Percentiles rank a stretch among this genome's conserved stretches.
These are phyloP conservation scores for Cisticola juncidis DNA, from an alignment of 2,113 vertebrate genomes.

Conservation along the genomic window DNA sequence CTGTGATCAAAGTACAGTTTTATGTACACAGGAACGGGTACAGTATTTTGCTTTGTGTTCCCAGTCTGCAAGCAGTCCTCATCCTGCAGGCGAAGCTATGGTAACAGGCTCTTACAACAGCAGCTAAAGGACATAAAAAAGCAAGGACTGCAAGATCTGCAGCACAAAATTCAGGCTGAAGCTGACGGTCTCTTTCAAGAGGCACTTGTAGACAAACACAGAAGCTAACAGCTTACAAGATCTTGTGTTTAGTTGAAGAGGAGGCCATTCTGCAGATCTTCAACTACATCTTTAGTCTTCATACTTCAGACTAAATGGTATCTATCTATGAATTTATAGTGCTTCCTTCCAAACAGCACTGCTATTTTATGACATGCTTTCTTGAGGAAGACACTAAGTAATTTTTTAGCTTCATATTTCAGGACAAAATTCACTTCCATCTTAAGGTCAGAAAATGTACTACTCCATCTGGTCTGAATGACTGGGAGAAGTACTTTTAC, in stretches of 20 bases:
- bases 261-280: background rate
- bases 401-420: background rate
- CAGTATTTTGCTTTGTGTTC: background rate
- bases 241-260: background rate
- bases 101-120: background rate
- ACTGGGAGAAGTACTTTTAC: background rate
- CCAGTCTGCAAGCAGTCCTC: background rate
- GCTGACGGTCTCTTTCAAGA: background rate
- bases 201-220: background rate
- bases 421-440: background rate
- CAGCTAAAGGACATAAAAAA: background rate
- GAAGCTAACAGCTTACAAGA: background rate
- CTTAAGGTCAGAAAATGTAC: background rate
- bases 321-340: background rate
- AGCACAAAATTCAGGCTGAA: background rate
- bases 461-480: background rate
- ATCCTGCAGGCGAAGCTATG: background rate
- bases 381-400: background rate
- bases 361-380: background rate
- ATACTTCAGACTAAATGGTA: background rate
- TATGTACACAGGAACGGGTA: background rate
- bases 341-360: background rate
- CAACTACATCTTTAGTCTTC: background rate
- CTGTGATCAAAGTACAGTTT: background rate
- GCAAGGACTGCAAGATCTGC: background rate